These are phyloP conservation scores for Perodicticus potto DNA, from an alignment of 2,797 vertebrate genomes.

Conservation along the genomic window DNA sequence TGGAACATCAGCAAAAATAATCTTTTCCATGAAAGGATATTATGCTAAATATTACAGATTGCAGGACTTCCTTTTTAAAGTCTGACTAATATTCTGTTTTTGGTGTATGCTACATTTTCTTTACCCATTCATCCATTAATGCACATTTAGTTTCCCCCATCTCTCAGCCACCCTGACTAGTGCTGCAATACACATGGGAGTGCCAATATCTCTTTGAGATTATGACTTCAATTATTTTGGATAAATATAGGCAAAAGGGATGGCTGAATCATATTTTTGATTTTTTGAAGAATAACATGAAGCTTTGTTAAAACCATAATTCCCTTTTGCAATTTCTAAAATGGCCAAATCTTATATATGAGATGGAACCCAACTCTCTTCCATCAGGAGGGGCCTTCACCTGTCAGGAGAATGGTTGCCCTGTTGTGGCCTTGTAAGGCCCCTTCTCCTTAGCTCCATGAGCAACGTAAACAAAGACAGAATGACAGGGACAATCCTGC, in stretches of 20 bases:
- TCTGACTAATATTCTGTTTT: background rate
- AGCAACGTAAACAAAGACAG: conserved; percentile 61
- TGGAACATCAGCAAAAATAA: background rate
- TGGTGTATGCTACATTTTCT: background rate
- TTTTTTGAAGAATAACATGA: background rate
- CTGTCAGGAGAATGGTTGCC: background rate
- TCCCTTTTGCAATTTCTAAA: background rate
- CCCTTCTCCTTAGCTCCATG: background rate
- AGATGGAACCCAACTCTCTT: background rate
- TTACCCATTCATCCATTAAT: background rate
- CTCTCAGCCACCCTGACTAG: background rate
- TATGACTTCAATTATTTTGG: background rate
- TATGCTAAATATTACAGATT: too few species aligned
- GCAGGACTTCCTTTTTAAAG: background rate
- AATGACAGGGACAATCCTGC: conserved; percentile 40
- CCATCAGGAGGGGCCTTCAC: background rate
- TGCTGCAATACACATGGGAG: too few species aligned
- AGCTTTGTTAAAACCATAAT: background rate
- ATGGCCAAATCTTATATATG: background rate
- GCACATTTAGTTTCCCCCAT: background rate
- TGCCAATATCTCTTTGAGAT: background rate
- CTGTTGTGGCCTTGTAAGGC: background rate
- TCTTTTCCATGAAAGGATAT: background rate
- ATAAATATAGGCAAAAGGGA: background rate
- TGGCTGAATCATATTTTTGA: background rate